phyloP scores from a whole-genome alignment of 64 coral and sea anemone genomes.

The Stichodactyla helianthus region DNA sequence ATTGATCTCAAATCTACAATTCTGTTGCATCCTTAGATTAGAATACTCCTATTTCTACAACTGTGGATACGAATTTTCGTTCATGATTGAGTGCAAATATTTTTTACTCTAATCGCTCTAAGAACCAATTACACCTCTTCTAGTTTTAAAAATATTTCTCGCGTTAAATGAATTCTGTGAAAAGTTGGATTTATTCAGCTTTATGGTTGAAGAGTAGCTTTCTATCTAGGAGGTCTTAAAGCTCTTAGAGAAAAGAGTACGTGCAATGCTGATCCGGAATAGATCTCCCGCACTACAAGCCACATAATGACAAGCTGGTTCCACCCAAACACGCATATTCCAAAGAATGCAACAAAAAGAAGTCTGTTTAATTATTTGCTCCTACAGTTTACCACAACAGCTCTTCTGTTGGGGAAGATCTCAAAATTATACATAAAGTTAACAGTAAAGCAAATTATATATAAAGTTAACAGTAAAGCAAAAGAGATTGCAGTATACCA shows the following conservation, averaged over 20 bases:
- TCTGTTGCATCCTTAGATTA: too few species aligned
- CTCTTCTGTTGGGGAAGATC: neutral
- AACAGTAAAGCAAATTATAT: too few species aligned
- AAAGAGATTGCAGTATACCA: too few species aligned
- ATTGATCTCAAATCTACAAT: too few species aligned
- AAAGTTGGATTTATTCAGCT: too few species aligned
- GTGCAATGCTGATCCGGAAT: conserved; percentile 10
- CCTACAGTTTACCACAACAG: neutral
- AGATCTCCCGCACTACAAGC: conserved; percentile 18
- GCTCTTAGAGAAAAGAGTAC: neutral
- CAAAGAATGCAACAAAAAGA: neutral
- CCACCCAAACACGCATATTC: conserved; percentile 8
- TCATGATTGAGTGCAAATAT: too few species aligned
- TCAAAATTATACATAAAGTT: too few species aligned
- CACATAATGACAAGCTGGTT: neutral
- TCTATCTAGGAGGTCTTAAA: conserved; percentile 20
- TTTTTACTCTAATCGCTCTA: too few species aligned
- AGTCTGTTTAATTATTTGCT: neutral
- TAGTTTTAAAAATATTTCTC: neutral
- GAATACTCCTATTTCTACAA: too few species aligned
- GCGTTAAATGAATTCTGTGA: too few species aligned
- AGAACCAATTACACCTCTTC: neutral
- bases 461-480: too few species aligned
- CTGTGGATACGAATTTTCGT: too few species aligned
- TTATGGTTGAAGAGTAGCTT: neutral